These are phyloP conservation scores for Rafetus swinhoei DNA, from an alignment of 2,113 vertebrate genomes.

Conservation along the genomic window DNA sequence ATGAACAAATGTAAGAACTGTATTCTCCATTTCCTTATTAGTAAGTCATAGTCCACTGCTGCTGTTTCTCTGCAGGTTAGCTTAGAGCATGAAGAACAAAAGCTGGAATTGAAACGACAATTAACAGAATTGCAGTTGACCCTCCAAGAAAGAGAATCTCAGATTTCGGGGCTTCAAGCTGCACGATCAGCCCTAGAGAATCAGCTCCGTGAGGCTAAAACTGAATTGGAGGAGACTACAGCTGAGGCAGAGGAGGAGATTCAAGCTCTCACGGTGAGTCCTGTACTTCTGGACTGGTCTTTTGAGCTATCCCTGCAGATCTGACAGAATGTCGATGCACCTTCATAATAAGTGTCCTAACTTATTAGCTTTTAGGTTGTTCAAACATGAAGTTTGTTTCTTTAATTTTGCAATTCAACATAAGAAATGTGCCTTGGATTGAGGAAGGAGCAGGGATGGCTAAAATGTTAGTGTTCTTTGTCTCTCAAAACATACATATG, in stretches of 20 bases:
- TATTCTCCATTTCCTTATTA: not conserved
- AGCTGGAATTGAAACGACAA: constrained; percentile 95
- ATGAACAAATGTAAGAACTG: fast-evolving
- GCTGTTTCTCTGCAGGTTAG: constrained; percentile 81
- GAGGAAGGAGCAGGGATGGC: not conserved
- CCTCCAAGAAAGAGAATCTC: constrained; percentile 94
- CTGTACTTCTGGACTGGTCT: not conserved
- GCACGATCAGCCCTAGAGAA: constrained; percentile 91
- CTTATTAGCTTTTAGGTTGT: not conserved
- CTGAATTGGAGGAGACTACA: constrained; percentile 96
- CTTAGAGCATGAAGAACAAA: constrained; percentile 94
- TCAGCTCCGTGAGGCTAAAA: constrained; percentile 95
- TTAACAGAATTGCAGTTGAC: constrained; percentile 94
- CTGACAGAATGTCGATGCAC: not conserved
- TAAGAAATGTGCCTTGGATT: not conserved
- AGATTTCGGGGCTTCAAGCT: constrained; percentile 92
- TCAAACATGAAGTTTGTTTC: not conserved
- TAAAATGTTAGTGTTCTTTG: not conserved
- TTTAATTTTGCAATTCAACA: not conserved
- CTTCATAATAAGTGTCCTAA: not conserved
- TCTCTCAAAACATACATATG: not conserved
- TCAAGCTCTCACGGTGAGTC: constrained; percentile 92
- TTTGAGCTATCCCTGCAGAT: fast-evolving
- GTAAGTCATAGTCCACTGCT: not conserved
- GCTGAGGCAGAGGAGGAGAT: constrained; percentile 98